Base-by-base conservation (phyloP, 2,888 invertebrate genomes). In the Ornithoptera alexandrae region DNA sequence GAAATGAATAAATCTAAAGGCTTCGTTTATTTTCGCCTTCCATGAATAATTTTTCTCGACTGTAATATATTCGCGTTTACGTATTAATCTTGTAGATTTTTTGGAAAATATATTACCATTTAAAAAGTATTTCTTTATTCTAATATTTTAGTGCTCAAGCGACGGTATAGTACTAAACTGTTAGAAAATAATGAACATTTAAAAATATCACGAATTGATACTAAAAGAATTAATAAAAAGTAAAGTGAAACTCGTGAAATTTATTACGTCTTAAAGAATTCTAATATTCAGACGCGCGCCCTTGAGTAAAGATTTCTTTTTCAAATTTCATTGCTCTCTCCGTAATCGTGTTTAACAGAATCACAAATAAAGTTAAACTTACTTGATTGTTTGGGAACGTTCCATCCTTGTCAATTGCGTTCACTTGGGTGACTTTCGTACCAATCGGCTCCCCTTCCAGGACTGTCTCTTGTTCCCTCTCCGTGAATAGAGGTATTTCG, bases 301-400 rank as follows among this genome's bases (percentile, higher is more conserved):
- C 53, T n/a, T 53, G 53, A 53, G 8, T n/a, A 4, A n/a, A 7
- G 53, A 53, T 30, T 63, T 18, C 18, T 63, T 50, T 24, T 53
- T 60, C 18, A 24, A 36, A 30, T 62, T 62, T 50, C 18, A 50
- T 36, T 62, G n/a, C 10, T 8, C 53, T n/a, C 53, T 53, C 53
- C 18, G 53, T 53, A 53, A 53, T 53, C 53, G 53, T 53, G 53
- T 53, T 53, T 58, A 22, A 58, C 57, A 22, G 57, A 58, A n/a
- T 39, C n/a, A 12, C 22, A 30, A 36, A 67, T 56, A 60, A 53
- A 56, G 12, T 36, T 50, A 61, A 39, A 62, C 85, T 82, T 89
- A 97, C 98, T 95, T 97, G 96, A 92, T 98, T 98, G 88, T 98
- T 98, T 64, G 98, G 98, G 84, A 96, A 96, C 67, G 98, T 98